A percentile compares a stretch with the other conserved stretches of the same genome.
phyloP scores from a whole-genome alignment of 1,140 invertebrate genomes.

The Globodera rostochiensis region DNA sequence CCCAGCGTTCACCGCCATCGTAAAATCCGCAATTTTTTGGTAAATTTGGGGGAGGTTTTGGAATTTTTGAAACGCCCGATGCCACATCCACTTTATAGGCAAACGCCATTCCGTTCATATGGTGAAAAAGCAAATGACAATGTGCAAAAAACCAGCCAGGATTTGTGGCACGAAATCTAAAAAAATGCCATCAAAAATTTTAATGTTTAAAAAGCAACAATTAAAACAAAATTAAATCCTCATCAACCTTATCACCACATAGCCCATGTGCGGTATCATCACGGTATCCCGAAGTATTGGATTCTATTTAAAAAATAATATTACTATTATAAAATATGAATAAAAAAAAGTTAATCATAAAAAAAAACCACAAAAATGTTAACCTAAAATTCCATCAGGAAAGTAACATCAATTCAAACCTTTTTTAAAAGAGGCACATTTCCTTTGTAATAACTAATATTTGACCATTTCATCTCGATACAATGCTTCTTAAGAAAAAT shows the following conservation, averaged over 20 bases:
- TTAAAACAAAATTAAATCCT: not conserved
- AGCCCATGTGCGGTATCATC: conserved; percentile 50
- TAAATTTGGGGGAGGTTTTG: not conserved
- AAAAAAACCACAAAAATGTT: too few relatives aligned
- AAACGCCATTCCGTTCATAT: conserved; percentile 58
- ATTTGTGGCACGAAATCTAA: conserved; percentile 49
- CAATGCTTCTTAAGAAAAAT: conserved; percentile 14
- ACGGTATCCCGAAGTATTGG: conserved; percentile 55
- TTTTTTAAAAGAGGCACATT: conserved; percentile 46
- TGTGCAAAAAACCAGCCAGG: conserved; percentile 59
- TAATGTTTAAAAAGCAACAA: not conserved
- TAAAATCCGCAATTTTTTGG: not conserved
- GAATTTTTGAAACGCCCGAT: not conserved
- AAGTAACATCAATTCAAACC: not conserved
- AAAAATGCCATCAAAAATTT: conserved; percentile 1
- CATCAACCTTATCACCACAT: conserved; percentile 46
- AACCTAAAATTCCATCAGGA: too few relatives aligned
- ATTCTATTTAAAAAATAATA: conserved; percentile 30
- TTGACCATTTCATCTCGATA: conserved; percentile 46
- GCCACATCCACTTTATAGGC: conserved; percentile 42
- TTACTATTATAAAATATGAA: too few relatives aligned
- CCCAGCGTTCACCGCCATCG: not conserved
- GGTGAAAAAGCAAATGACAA: conserved; percentile 49
- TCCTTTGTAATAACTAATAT: conserved; percentile 44
- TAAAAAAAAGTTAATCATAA: not conserved